phyloP scores from a whole-genome alignment of 2,888 invertebrate genomes.

The Rotaria macrura region DNA sequence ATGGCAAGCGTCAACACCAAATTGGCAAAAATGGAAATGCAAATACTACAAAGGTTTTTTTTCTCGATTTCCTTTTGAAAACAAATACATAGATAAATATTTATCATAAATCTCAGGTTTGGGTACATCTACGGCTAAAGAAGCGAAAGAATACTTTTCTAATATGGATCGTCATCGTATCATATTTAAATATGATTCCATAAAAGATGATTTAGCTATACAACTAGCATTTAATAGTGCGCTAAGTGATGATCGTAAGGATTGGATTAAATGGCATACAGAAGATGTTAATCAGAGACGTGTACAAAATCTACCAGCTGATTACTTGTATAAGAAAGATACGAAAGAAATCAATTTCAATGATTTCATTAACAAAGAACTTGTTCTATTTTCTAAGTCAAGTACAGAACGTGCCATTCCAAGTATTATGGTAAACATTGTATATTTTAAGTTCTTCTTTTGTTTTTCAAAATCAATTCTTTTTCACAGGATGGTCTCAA shows the following conservation, averaged over 20 bases:
- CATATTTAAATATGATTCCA: constrained; percentile 71
- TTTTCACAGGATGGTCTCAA: constrained; percentile 59
- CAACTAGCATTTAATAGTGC: constrained; percentile 88
- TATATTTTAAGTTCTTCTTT: too few relatives aligned
- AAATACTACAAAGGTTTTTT: constrained; percentile 56
- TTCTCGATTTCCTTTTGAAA: not conserved
- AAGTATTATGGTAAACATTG: constrained; percentile 55
- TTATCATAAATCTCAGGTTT: constrained; percentile 53
- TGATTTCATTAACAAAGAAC: constrained; percentile 86
- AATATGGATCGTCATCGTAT: constrained; percentile 89
- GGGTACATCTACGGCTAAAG: constrained; percentile 96
- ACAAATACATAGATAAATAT: too few relatives aligned
- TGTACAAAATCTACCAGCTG: constrained; percentile 52
- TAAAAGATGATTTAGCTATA: constrained; percentile 80
- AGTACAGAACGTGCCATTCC: constrained; percentile 83
- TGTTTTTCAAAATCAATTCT: too few relatives aligned
- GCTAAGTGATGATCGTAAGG: constrained; percentile 84
- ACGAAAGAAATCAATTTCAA: constrained; percentile 70
- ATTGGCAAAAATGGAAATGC: constrained; percentile 77
- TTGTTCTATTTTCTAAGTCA: constrained; percentile 84
- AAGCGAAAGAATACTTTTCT: constrained; percentile 95
- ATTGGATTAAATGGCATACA: constrained; percentile 93
- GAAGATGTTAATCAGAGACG: constrained; percentile 53
- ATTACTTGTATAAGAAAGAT: constrained; percentile 76
- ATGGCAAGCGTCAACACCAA: constrained; percentile 79